phyloP scores from a whole-genome alignment of 1,140 invertebrate genomes.

The Drosophila lini region DNA sequence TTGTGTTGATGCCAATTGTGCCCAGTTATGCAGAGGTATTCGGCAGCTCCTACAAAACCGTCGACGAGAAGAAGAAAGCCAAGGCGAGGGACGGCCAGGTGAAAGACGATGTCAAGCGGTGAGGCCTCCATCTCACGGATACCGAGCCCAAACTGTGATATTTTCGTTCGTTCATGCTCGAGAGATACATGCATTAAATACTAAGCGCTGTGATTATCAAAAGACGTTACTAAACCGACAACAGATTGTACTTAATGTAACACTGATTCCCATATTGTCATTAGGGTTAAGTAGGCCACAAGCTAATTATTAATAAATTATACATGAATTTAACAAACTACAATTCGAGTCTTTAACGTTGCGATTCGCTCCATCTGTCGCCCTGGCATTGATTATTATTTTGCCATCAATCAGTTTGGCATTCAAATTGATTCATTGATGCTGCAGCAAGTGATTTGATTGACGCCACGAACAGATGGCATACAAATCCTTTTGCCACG shows the following conservation, averaged over 20 bases:
- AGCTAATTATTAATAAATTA: slow-evolving; percentile 66
- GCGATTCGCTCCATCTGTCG: slow-evolving; percentile 7
- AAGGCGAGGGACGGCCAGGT: slow-evolving; percentile 41
- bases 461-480: slow-evolving; percentile 53
- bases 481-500: slow-evolving; percentile 39
- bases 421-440: slow-evolving; percentile 59
- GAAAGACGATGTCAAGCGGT: slow-evolving; percentile 56
- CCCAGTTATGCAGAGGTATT: slow-evolving; percentile 75
- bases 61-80: slow-evolving; percentile 69
- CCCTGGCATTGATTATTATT: slow-evolving; percentile 44
- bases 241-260: slow-evolving; percentile 42
- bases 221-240: slow-evolving; percentile 50
- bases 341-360: slow-evolving; percentile 1
- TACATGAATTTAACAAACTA: slow-evolving; percentile 36
- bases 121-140: slow-evolving; percentile 26
- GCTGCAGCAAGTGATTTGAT: slow-evolving; percentile 56
- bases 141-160: slow-evolving; percentile 59
- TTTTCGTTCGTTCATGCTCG: slow-evolving; percentile 45
- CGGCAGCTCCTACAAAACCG: slow-evolving; percentile 59
- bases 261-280: slow-evolving; percentile 38
- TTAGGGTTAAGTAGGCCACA: slow-evolving; percentile 66
- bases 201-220: slow-evolving; percentile 73
- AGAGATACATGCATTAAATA: slow-evolving; percentile 33
- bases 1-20: slow-evolving; percentile 63
- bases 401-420: slow-evolving; percentile 54